Evolutionary conservation across 92 coral and sea anemone genomes (phyloP).

Genomic region (Epizoanthus scotinus): DNA sequence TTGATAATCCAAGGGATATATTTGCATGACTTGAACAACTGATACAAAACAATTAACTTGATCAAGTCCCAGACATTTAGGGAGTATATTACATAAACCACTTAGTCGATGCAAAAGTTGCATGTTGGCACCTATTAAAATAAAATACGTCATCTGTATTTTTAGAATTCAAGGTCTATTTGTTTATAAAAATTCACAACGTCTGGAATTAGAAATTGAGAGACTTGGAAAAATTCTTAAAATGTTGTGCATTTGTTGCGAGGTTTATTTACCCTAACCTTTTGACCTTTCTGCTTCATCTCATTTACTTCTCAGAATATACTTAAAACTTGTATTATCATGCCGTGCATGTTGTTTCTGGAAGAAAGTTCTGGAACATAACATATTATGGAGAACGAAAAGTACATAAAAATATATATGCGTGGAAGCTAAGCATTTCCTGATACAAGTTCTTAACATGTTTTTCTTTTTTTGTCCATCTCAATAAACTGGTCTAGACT

Average conservation of each 20-base stretch:
- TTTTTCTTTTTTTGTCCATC: neutral
- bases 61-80: constrained; percentile 4
- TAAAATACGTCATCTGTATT: constrained; percentile 29
- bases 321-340: neutral
- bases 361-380: constrained; percentile 1
- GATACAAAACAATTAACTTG: neutral
- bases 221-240: constrained; percentile 17
- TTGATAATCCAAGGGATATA: neutral
- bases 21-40: neutral
- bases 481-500: constrained; percentile 38
- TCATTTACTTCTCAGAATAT: neutral
- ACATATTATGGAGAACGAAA: neutral
- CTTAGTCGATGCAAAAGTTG: neutral
- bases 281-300: constrained; percentile 8
- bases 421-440: neutral
- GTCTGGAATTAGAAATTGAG: constrained; percentile 8
- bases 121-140: neutral
- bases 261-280: constrained; percentile 16
- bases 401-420: neutral
- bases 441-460: neutral
- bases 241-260: constrained; percentile 13
- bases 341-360: neutral
- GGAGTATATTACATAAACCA: neutral
- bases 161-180: constrained; percentile 17
- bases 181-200: neutral